Percentiles rank a stretch among this genome's conserved stretches.
Conservation (phyloP, 2,113 vertebrate species). For the Passer montanus region DNA sequence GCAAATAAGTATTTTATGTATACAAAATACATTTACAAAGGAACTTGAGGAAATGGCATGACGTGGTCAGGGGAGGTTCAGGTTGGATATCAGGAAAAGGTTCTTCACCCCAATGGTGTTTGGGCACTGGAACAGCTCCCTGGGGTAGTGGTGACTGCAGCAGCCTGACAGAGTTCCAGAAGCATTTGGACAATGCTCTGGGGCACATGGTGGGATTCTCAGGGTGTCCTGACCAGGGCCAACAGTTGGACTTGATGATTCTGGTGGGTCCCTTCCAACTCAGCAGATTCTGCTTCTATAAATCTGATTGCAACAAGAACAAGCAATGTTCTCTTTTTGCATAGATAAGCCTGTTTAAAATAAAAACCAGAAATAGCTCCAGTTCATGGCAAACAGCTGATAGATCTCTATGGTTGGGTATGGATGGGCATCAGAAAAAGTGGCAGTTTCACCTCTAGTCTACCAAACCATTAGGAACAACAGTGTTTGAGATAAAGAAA, state of each 20-base stretch:
- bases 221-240: background rate
- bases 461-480: background rate
- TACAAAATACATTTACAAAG: background rate
- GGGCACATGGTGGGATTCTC: background rate
- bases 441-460: background rate
- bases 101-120: accelerated
- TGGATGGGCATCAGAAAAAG: background rate
- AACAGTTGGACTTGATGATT: accelerated
- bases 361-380: background rate
- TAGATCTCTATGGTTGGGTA: background rate
- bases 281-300: background rate
- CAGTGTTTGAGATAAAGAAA: background rate
- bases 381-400: background rate
- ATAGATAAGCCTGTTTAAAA: background rate
- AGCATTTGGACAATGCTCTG: background rate
- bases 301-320: background rate
- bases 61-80: no score
- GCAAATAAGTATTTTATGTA: background rate
- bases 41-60: background rate
- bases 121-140: background rate
- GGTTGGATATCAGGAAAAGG: background rate
- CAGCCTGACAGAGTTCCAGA: background rate
- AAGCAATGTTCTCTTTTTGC: background rate
- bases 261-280: background rate
- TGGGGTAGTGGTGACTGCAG: background rate